Evolutionary conservation across 1,140 invertebrate genomes (phyloP), one percentile per base, ranked within the genome.

Genomic region (Prorops nasuta): DNA sequence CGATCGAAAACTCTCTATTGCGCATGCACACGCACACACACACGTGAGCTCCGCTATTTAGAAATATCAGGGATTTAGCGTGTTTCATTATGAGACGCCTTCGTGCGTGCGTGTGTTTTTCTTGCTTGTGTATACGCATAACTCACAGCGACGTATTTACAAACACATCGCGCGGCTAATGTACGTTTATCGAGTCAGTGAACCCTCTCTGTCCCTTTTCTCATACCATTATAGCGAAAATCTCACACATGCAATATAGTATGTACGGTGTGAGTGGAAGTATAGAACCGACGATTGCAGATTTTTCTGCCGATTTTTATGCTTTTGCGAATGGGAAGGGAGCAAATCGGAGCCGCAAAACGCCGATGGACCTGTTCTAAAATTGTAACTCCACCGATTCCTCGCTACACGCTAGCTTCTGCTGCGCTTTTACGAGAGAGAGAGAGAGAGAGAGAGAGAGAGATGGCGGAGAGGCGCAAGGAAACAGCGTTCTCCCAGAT

Each of bases 51-150:
- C n/a, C 22, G 24, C 41, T n/a, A n/a, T n/a, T n/a, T n/a, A n/a
- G n/a, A n/a, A n/a, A n/a, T n/a, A n/a, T n/a, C n/a, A n/a, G n/a
- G n/a, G n/a, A n/a, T n/a, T n/a, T n/a, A n/a, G n/a, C n/a, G n/a
- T n/a, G n/a, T n/a, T n/a, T n/a, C n/a, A n/a, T n/a, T n/a, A n/a
- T n/a, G n/a, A 40, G 15, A 10, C 31, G 20, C n/a, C 22, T 20
- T 49, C 31, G 38, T 56, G 31, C 47, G 38, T 41, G 19, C 42
- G 24, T 54, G 22, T 32, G n/a, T n/a, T n/a, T 28, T 40, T 28
- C 21, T 22, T 34, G 20, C 35, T 14, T 7, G 16, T 21, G 28
- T 40, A 24, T 16, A 21, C 21, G 32, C 16, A 51, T 31, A 20
- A 46, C 46, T 24, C 28, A 49, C 39, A 49, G 24, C 24, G 12